Evolutionary conservation across 2,888 invertebrate species (phyloP).

Genomic region (Drosophila stalkeri): DNA sequence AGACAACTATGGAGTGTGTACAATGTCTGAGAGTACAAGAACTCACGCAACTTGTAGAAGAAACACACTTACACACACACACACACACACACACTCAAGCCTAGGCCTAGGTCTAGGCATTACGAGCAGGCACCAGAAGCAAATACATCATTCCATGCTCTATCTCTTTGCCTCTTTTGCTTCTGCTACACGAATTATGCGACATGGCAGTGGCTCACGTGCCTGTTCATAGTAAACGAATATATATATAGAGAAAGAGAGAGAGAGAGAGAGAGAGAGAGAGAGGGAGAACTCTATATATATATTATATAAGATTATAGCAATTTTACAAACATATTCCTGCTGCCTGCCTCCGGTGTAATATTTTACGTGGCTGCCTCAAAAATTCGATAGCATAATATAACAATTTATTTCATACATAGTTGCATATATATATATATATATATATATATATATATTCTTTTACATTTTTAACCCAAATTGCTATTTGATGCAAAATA

Average conservation of each 20-base stretch:
- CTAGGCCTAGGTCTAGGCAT: conserved; percentile 20
- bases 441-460: no score
- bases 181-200: conserved; percentile 27
- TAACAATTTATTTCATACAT: neutral
- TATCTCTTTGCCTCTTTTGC: neutral
- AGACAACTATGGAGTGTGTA: conserved; percentile 51
- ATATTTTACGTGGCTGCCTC: conserved; percentile 49
- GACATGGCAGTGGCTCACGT: conserved; percentile 41
- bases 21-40: conserved; percentile 68
- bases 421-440: no score
- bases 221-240: conserved; percentile 23
- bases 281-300: neutral
- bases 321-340: neutral
- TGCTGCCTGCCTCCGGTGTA: conserved; percentile 27
- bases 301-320: conserved; percentile 6
- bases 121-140: conserved; percentile 12
- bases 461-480: neutral
- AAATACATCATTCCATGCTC: neutral
- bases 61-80: conserved; percentile 32
- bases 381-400: conserved; percentile 7
- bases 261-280: neutral
- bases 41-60: conserved; percentile 69
- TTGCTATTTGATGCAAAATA: conserved; percentile 3
- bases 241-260: conserved; percentile 16
- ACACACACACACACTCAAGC: conserved; percentile 40